Base-by-base conservation (phyloP, 2,113 vertebrate species). In the Mesitornis unicolor region DNA sequence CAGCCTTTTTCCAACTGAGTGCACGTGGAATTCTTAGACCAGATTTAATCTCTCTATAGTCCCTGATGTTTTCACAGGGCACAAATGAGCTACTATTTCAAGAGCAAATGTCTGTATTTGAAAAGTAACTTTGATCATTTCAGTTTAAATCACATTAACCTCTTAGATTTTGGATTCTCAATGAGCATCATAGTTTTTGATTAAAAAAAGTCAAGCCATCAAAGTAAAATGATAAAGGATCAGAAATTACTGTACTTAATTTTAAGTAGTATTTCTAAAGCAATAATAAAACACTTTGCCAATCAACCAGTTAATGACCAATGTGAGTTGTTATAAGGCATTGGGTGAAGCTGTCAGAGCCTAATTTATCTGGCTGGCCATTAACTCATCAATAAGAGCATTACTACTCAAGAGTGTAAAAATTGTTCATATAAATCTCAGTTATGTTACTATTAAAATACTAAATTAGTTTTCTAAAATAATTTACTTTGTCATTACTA, bases 391-490 rank as follows among this genome's bases (percentile, higher is more conserved):
- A 96, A 95, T 96, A 97, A 97, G 95, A 90, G 43, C 38, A 48
- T 94, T 96, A 96, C 89, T 65, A 97, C 35, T 74, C 92, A 65
- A 94, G 89, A 97, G 61, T 89, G 47, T 91, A 95, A 96, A 96
- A 97, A 95, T 40, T 90, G 17, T 95, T 69, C 80, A 67, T 93
- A 94, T 97, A 97, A 97, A 97, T 98, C 90, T 96, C 83, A 33
- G 79, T 87, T 95, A 95, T 89, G 54, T 43, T 91, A 95, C 86
- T 96, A 95, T 96, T 97, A 96, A 91, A 90, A 94, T 93, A 88
- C 71, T 89, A 91, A 96, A 93, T 97, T 95, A 95, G 92, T 97
- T 97, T 97, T 90, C 61, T 87, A 90, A 96, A 97, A 95, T 97
- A 96, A 96, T 96, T 96, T 95, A 79, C 78, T 97, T 96, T 89